Evolutionary conservation across 2,113 vertebrate genomes (phyloP).

Genomic region (Limanda limanda): DNA sequence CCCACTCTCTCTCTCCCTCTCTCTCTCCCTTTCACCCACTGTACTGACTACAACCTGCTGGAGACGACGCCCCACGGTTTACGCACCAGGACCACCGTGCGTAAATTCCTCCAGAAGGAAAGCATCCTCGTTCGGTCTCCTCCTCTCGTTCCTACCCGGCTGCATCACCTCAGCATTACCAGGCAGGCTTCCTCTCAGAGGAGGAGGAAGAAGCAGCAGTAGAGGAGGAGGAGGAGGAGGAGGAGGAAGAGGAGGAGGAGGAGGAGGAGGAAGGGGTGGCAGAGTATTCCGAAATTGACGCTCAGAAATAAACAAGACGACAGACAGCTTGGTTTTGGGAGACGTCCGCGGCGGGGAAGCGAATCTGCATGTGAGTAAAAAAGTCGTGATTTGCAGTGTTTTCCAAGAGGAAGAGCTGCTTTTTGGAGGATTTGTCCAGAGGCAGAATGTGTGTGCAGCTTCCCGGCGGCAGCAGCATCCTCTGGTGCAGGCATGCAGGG

Average conservation of each 20-base stretch:
- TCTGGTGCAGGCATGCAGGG: slow-evolving; percentile 8
- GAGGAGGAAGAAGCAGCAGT: slow-evolving; percentile 24
- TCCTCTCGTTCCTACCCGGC: slow-evolving; percentile 14
- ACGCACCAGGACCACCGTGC: slow-evolving; percentile 23
- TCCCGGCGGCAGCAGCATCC: slow-evolving; percentile 48
- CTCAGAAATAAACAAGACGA: slow-evolving; percentile 63
- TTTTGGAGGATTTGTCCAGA: slow-evolving; percentile 1
- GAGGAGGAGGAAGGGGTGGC: slow-evolving; percentile 42
- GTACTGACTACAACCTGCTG: slow-evolving; percentile 67
- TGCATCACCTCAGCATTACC: slow-evolving; percentile 61
- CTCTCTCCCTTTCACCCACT: slow-evolving; percentile 19
- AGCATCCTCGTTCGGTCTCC: neutral
- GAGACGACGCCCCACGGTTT: slow-evolving; percentile 69
- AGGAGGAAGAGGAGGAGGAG: slow-evolving; percentile 20
- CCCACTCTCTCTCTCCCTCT: slow-evolving; percentile 38
- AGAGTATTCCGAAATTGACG: slow-evolving; percentile 49
- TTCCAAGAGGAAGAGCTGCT: slow-evolving; percentile 1
- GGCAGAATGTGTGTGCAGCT: neutral
- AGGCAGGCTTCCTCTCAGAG: slow-evolving; percentile 53
- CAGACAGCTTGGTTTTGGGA: slow-evolving; percentile 53
- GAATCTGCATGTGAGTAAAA: slow-evolving; percentile 72
- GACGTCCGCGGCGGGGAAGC: slow-evolving; percentile 64
- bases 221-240: slow-evolving; percentile 24
- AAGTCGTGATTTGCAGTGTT: slow-evolving; percentile 54
- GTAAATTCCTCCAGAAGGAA: slow-evolving; percentile 41